These are phyloP conservation scores for Seladonia tumulorum DNA, from an alignment of 2,888 invertebrate genomes.

Conservation along the genomic window DNA sequence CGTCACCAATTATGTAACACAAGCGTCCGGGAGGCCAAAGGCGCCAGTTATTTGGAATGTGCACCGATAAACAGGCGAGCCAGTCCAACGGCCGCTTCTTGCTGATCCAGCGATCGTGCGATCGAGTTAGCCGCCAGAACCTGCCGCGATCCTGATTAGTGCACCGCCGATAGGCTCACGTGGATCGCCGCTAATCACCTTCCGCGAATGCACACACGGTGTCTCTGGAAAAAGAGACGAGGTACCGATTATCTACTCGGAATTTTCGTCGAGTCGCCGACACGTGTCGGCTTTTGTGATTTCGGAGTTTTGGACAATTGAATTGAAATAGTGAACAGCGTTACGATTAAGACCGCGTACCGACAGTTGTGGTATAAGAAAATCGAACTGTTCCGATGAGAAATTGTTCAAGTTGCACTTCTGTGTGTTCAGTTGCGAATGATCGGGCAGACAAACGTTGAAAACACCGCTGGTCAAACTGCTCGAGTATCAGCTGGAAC, in stretches of 20 bases:
- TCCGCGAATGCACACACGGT: background rate
- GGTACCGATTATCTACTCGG: background rate
- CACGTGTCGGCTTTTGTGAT: no score
- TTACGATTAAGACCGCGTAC: background rate
- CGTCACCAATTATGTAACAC: conserved; percentile 4
- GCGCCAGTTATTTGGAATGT: conserved; percentile 13
- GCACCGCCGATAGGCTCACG: background rate
- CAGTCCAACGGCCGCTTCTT: background rate
- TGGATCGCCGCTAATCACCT: background rate
- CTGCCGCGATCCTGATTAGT: background rate
- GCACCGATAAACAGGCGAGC: conserved; percentile 4
- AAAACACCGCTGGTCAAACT: background rate
- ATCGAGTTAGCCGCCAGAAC: background rate
- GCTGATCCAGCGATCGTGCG: background rate
- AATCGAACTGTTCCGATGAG: background rate
- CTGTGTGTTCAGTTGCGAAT: background rate
- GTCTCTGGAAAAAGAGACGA: background rate
- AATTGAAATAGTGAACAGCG: no score
- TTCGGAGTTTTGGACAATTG: no score
- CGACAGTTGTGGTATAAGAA: background rate
- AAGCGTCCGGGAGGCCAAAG: background rate
- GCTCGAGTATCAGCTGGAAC: background rate
- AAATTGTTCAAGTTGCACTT: background rate
- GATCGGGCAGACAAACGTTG: background rate
- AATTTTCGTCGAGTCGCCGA: background rate